A percentile compares a stretch with the other conserved stretches of the same genome.
phyloP scores from a whole-genome alignment of 2,797 vertebrate genomes.

The Sebastes oblongus region DNA sequence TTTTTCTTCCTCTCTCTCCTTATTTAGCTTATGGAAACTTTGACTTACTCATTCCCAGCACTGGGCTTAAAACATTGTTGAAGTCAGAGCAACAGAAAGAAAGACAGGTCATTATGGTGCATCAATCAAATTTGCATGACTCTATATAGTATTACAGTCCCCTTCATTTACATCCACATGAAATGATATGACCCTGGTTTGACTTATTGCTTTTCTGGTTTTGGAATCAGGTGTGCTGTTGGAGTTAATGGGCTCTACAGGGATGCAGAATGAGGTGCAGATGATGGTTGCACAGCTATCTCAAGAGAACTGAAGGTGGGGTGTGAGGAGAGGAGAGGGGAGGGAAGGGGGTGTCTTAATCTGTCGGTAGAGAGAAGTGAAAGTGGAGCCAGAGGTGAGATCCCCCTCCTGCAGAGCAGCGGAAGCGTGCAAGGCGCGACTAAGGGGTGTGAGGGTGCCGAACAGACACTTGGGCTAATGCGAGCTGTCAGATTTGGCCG shows the following conservation, averaged over 20 bases:
- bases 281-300: constrained; percentile 39
- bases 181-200: constrained; percentile 3
- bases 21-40: constrained; percentile 69
- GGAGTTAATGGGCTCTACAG: constrained; percentile 53
- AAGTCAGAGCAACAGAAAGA: constrained; percentile 28
- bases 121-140: constrained; percentile 19
- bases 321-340: neutral
- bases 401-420: constrained; percentile 65
- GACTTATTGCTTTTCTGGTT: constrained; percentile 8
- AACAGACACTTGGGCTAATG: constrained; percentile 85
- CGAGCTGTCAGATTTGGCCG: constrained; percentile 83
- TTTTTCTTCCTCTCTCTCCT: constrained; percentile 44
- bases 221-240: constrained; percentile 45
- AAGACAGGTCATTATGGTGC: constrained; percentile 16
- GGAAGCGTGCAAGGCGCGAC: constrained; percentile 80
- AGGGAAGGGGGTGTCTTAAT: constrained; percentile 22
- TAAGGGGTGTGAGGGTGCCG: constrained; percentile 77
- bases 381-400: constrained; percentile 55
- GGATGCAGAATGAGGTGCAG: constrained; percentile 39
- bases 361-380: constrained; percentile 47
- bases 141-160: neutral
- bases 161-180: neutral
- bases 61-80: constrained; percentile 49
- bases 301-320: constrained; percentile 25
- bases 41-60: constrained; percentile 60